phyloP scores from a whole-genome alignment of 2,113 vertebrate species.

The Prochilodus magdalenae region DNA sequence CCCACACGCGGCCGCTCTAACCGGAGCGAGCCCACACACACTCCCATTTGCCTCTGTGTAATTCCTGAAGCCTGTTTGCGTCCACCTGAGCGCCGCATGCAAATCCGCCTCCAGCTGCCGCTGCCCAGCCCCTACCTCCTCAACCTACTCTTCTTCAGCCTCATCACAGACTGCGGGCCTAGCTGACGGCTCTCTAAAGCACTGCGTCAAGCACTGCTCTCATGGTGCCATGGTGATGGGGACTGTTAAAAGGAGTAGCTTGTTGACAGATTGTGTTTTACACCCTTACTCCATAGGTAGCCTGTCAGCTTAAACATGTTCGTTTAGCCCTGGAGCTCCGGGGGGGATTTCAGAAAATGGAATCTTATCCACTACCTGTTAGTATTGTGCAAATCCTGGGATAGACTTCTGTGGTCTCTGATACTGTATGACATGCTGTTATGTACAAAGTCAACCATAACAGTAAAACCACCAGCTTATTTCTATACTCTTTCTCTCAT shows the following conservation, averaged over 20 bases:
- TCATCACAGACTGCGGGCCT: neutral
- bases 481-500: no score
- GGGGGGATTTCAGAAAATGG: no score
- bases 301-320: no score
- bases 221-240: neutral
- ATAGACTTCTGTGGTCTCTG: no score
- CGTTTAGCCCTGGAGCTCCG: no score
- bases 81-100: conserved; percentile 48
- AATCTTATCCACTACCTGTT: no score
- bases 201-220: neutral
- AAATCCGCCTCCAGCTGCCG: conserved; percentile 23
- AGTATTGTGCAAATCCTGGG: no score
- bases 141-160: conserved; percentile 11
- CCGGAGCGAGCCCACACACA: conserved; percentile 35
- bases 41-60: conserved; percentile 36
- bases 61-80: conserved; percentile 36
- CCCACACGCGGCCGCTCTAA: conserved; percentile 48
- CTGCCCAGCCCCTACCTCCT: conserved; percentile 5
- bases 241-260: neutral
- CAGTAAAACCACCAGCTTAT: no score
- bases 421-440: no score
- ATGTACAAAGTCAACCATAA: no score
- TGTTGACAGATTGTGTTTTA: neutral
- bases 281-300: no score
- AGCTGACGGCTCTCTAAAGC: neutral